These are phyloP conservation scores for Saccopteryx leptura DNA, from an alignment of 2,113 vertebrate genomes.

Conservation along the genomic window DNA sequence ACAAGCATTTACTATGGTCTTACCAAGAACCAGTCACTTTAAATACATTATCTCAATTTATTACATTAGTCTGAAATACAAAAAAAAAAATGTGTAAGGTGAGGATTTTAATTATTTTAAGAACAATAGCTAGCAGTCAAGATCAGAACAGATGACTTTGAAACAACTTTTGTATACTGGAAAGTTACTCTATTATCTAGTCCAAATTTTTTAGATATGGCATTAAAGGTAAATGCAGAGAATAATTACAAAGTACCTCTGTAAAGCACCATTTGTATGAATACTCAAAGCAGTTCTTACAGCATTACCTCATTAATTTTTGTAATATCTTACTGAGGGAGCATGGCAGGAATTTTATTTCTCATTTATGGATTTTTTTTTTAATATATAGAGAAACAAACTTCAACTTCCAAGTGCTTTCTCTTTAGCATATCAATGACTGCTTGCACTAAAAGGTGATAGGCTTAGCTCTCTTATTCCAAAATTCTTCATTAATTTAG, in stretches of 20 bases:
- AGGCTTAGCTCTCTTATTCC: conserved; percentile 6
- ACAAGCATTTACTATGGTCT: not conserved
- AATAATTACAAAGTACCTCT: conserved; percentile 73
- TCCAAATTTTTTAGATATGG: conserved; percentile 15
- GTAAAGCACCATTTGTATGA: conserved; percentile 60
- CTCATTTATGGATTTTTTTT: conserved; percentile 64
- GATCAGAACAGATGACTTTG: conserved; percentile 57
- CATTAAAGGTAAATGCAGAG: conserved; percentile 72
- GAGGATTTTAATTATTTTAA: conserved; percentile 62
- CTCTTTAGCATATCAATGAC: not conserved
- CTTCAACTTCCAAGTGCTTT: conserved; percentile 43
- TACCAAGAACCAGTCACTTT: not conserved
- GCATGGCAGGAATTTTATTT: conserved; percentile 71
- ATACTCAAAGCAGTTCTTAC: conserved; percentile 73
- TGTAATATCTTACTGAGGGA: conserved; percentile 64
- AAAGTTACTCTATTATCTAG: conserved; percentile 47
- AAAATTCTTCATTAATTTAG: conserved; percentile 60
- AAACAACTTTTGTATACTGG: conserved; percentile 57
- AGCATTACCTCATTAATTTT: conserved; percentile 78
- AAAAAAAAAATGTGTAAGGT: not conserved
- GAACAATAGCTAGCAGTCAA: not conserved
- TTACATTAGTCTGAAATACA: not conserved
- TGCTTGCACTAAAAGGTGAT: conserved; percentile 35
- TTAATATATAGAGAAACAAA: conserved; percentile 3
- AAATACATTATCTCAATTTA: conserved; percentile 13